Conservation (phyloP, 2,113 vertebrate genomes). For the Perca flavescens region DNA sequence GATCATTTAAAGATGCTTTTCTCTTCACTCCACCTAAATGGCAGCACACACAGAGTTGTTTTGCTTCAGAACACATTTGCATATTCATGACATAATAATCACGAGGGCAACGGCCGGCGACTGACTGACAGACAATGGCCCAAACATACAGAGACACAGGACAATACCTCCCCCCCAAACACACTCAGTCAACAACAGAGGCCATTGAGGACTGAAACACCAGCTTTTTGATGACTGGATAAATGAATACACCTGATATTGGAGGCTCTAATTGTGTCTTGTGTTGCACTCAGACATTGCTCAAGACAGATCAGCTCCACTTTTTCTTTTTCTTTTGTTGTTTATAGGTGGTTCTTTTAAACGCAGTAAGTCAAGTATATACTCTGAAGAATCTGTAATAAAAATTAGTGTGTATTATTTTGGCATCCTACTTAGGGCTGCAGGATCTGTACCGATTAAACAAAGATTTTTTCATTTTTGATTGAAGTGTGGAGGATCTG, state of each 20-base stretch:
- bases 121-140: constrained; percentile 36
- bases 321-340: background rate
- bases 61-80: constrained; percentile 6
- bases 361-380: background rate
- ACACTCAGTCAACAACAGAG: constrained; percentile 37
- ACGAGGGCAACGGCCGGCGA: constrained; percentile 40
- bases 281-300: background rate
- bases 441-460: too few species aligned
- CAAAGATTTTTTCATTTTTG: too few species aligned
- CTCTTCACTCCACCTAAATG: background rate
- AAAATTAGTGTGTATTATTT: background rate
- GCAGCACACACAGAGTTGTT: constrained; percentile 2
- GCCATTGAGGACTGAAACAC: constrained; percentile 30
- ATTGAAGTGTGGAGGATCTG: too few species aligned
- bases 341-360: background rate
- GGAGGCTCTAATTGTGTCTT: too few species aligned
- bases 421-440: too few species aligned
- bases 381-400: background rate
- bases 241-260: background rate
- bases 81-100: constrained; percentile 53
- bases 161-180: background rate
- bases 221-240: background rate
- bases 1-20: background rate
- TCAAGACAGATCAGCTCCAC: background rate
- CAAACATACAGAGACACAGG: constrained; percentile 4